Base-by-base conservation (phyloP, 2,797 vertebrate genomes). In the Taenioides sp. region DNA sequence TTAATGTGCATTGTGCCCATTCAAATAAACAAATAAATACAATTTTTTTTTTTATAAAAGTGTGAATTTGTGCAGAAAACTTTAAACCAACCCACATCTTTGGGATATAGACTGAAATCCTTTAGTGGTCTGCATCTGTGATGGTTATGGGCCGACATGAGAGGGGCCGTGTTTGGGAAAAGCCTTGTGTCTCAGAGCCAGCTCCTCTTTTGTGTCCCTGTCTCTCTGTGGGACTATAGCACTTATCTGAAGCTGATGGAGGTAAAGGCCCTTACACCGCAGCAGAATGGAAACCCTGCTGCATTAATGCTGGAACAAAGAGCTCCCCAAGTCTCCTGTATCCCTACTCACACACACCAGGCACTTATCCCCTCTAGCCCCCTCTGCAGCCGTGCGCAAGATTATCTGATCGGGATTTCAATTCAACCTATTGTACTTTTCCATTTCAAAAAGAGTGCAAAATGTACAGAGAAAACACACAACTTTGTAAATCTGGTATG, bases 391-490 rank as follows among this genome's bases (percentile, higher is more conserved):
- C 76, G 80, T 60, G 76, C 16, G 40, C 73, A 70, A 77, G 74
- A 82, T 91, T 89, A 90, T 89, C 81, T 78, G 84, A 91, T 81
- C 43, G 52, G 78, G 64, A 90, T 89, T 89, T 78, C 78, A 76
- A 85, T 86, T 82, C 79, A 73, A 63, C 83, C 84, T 75, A 83
- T 83, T 77, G 77, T 77, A 67, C 59, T 16, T 34, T 43, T 43
- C 34, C n/a, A 22, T 40, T 43, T 40, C 1, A 63, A 63, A 63
- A 40, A 63, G n/a, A 22, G 27, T 40, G 59, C 17, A 12, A 62
- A 20, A 37, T 37, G 57, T 59, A 59, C n/a, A 27, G 25, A 4
- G 25, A 58, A 58, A 58, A 58, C 55, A 27, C 57, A 25, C 12
- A 59, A 28, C 14, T 14, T 17, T 27, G 25, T 0, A 25, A 59